Evolutionary conservation across 1,140 invertebrate genomes (phyloP), one percentile per base, ranked within the genome.

Genomic region (Drosophila busckii): DNA sequence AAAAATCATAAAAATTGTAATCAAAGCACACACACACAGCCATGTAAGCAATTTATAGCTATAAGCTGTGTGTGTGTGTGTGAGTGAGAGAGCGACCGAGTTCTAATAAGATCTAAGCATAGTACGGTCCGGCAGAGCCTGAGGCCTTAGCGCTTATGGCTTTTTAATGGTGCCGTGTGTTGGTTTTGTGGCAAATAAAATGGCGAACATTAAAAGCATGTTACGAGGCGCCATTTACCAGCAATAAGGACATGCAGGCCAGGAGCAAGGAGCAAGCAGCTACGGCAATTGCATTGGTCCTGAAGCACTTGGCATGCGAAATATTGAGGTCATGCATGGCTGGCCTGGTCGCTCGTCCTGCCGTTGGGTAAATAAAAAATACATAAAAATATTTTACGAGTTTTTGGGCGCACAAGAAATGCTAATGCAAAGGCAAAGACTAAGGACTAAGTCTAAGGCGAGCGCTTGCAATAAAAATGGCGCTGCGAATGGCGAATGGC

Each of bases 381-480:
- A 63, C 68, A 84, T 84, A 84, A 84, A 84, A 83, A 73, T 80
- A 73, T 84, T 84, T 84, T 78, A 84, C 68, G 80, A 84, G 78
- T 52, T 35, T 13, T 15, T 42, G 8, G 19, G 28, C 26, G n/a
- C n/a, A n/a, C n/a, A n/a, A n/a, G n/a, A 48, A 50, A 67, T 44
- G 34, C 35, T 38, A 29, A 60, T 31, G 40, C 62, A 52, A 61
- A 53, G 59, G 32, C 50, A 69, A 38, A 52, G 45, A 52, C 1
- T 32, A 9, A 10, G 32, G 56, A 31, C 60, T 63, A 56, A 76
- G 70, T 40, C 53, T 48, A 48, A 12, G 42, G 29, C 25, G 34
- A 22, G 17, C 45, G 49, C 75, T 62, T 70, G 75, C 75, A 82
- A 82, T 80, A 82, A 82, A 80, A 82, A 75, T 73, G 73, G 53